These are phyloP conservation scores for Xestia ashworthii DNA, from an alignment of 2,888 invertebrate species.

Conservation along the genomic window DNA sequence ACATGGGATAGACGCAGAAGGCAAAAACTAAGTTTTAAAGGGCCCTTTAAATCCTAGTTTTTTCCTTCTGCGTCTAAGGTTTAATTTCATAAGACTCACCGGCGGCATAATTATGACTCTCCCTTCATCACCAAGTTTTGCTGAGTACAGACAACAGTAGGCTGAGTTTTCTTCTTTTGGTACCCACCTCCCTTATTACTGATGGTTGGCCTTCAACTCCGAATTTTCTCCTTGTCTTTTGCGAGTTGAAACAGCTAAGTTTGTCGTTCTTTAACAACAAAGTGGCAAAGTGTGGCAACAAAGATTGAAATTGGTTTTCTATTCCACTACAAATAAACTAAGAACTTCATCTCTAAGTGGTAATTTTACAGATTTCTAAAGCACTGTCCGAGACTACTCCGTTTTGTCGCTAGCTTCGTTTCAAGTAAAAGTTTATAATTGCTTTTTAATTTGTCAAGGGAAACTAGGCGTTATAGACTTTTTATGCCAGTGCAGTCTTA, in stretches of 20 bases:
- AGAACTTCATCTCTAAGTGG: conserved; percentile 18
- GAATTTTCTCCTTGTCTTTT: neutral
- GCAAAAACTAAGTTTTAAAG: no score
- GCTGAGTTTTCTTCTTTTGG: neutral
- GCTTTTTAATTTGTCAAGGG: conserved; percentile 48
- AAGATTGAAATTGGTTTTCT: neutral
- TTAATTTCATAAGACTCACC: no score
- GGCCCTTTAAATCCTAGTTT: no score
- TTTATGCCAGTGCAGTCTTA: conserved; percentile 38
- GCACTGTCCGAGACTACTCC: conserved; percentile 8
- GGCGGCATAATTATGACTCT: no score
- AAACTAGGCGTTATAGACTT: conserved; percentile 41
- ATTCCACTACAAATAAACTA: conserved; percentile 1
- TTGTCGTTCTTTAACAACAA: neutral
- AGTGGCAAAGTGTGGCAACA: no score
- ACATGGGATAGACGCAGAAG: neutral
- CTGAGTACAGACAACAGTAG: neutral
- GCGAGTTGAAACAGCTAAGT: neutral
- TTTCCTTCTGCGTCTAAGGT: no score
- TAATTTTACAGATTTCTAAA: conserved; percentile 39
- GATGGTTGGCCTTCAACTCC: neutral
- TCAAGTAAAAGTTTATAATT: conserved; percentile 57
- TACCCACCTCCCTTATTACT: neutral
- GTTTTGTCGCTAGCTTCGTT: conserved; percentile 38
- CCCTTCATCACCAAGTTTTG: no score